These are phyloP conservation scores for Listrodromus nycthemerus DNA, from an alignment of 2,888 invertebrate species.

Conservation along the genomic window DNA sequence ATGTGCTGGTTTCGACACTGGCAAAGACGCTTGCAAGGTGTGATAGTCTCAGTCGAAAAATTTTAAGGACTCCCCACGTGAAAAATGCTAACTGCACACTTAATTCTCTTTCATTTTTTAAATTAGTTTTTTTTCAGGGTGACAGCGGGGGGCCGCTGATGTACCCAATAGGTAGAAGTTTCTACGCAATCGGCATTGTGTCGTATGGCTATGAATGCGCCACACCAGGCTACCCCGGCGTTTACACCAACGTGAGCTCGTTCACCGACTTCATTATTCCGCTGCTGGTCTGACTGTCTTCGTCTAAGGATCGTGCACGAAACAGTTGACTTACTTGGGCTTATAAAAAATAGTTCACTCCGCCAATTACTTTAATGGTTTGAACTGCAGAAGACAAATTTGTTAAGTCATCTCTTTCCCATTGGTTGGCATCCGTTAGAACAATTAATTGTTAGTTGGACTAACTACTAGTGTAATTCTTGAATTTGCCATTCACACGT, in stretches of 20 bases:
- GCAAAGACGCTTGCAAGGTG: constrained; percentile 91
- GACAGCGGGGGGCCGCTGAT: constrained; percentile 94
- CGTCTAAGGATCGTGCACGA: background rate
- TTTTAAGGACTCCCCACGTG: background rate
- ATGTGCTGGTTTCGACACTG: constrained; percentile 89
- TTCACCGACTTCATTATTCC: constrained; percentile 82
- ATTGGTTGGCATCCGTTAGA: too few relatives aligned
- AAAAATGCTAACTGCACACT: background rate
- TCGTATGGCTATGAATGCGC: constrained; percentile 89
- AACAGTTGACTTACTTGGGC: too few relatives aligned
- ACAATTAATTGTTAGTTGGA: too few relatives aligned
- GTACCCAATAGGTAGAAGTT: constrained; percentile 85
- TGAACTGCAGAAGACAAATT: too few relatives aligned
- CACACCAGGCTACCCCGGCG: constrained; percentile 88
- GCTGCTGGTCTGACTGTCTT: constrained; percentile 51
- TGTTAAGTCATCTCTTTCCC: too few relatives aligned
- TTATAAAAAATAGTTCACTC: too few relatives aligned
- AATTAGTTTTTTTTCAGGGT: constrained; percentile 81
- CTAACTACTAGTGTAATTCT: too few relatives aligned
- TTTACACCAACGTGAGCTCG: constrained; percentile 89
- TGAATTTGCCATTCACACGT: too few relatives aligned
- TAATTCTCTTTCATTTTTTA: background rate
- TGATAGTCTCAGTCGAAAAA: constrained; percentile 40
- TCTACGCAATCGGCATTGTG: constrained; percentile 88
- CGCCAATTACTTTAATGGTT: too few relatives aligned